Evolutionary conservation across 2,797 vertebrate species (phyloP).

Genomic region (Typhlichthys eigenmanni): DNA sequence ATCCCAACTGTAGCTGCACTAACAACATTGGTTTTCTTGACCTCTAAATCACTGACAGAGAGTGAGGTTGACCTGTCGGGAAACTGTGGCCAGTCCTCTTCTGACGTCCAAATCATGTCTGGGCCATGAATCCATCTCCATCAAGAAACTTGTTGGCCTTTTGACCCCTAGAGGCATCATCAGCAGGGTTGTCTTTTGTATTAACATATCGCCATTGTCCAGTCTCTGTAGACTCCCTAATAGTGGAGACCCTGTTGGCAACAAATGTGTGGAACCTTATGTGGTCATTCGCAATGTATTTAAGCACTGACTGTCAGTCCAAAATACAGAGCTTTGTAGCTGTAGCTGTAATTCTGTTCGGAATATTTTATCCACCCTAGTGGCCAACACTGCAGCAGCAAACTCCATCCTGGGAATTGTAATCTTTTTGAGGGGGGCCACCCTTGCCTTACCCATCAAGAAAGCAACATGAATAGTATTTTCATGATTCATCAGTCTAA

Average conservation of each 20-base stretch:
- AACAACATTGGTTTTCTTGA: conserved; percentile 1
- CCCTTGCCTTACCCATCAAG: conserved; percentile 18
- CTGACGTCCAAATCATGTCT: conserved; percentile 1
- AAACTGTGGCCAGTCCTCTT: conserved; percentile 3
- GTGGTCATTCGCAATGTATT: conserved; percentile 17
- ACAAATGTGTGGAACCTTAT: conserved; percentile 14
- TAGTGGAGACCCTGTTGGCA: conserved; percentile 16
- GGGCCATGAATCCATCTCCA: conserved; percentile 11
- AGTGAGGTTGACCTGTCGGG: no score
- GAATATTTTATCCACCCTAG: neutral
- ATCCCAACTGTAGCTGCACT: neutral
- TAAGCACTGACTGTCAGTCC: conserved; percentile 28
- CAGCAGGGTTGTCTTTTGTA: conserved; percentile 22
- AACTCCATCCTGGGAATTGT: conserved; percentile 11
- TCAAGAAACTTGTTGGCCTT: neutral
- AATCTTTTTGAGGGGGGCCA: conserved; percentile 8
- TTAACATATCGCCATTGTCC: conserved; percentile 25
- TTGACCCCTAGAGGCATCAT: neutral
- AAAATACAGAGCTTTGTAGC: neutral
- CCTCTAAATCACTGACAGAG: conserved; percentile 18
- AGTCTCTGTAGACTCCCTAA: conserved; percentile 5
- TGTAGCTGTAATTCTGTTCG: neutral
- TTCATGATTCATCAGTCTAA: neutral
- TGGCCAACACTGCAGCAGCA: neutral
- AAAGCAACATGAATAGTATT: conserved; percentile 16